Percentiles rank a stretch among this genome's conserved stretches.
phyloP scores from a whole-genome alignment of 2,797 vertebrate genomes.

The Betta splendens region DNA sequence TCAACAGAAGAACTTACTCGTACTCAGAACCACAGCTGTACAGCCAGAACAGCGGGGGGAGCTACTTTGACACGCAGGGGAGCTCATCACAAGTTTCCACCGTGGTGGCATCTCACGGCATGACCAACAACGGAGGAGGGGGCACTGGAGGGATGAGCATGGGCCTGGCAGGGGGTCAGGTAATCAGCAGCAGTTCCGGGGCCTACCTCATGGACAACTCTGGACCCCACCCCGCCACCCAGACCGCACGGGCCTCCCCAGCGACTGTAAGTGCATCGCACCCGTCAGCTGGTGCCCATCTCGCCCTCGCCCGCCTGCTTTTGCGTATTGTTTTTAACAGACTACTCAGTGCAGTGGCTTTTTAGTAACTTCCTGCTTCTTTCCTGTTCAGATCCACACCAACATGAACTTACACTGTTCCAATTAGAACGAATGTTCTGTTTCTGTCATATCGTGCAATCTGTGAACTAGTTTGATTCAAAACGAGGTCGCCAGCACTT shows the following conservation, averaged over 20 bases:
- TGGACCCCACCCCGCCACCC: slow-evolving; percentile 87
- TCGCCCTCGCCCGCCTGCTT: slow-evolving; percentile 21
- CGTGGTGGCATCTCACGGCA: slow-evolving; percentile 89
- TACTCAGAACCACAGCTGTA: slow-evolving; percentile 96
- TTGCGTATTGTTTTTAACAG: slow-evolving; percentile 18
- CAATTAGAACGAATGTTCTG: slow-evolving; percentile 3
- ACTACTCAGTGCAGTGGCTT: slow-evolving; percentile 8
- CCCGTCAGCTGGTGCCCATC: not conserved
- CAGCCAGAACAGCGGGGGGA: slow-evolving; percentile 89
- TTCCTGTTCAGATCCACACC: slow-evolving; percentile 8
- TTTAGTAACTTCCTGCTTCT: slow-evolving; percentile 7
- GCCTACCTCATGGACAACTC: slow-evolving; percentile 90
- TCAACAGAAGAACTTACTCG: slow-evolving; percentile 89
- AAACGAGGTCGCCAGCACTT: slow-evolving; percentile 4
- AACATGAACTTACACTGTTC: slow-evolving; percentile 2
- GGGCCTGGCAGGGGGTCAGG: slow-evolving; percentile 91
- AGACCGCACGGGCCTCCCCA: slow-evolving; percentile 93
- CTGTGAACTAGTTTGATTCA: slow-evolving; percentile 5
- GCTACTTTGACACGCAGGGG: slow-evolving; percentile 93
- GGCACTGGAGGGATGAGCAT: slow-evolving; percentile 88
- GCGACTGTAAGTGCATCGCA: slow-evolving; percentile 87
- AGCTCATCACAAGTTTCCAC: slow-evolving; percentile 91
- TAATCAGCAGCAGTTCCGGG: slow-evolving; percentile 94
- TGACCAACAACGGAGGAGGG: slow-evolving; percentile 90
- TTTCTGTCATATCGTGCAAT: slow-evolving; percentile 18